phyloP scores from a whole-genome alignment of 2,113 vertebrate genomes.

The Melanerpes formicivorus region DNA sequence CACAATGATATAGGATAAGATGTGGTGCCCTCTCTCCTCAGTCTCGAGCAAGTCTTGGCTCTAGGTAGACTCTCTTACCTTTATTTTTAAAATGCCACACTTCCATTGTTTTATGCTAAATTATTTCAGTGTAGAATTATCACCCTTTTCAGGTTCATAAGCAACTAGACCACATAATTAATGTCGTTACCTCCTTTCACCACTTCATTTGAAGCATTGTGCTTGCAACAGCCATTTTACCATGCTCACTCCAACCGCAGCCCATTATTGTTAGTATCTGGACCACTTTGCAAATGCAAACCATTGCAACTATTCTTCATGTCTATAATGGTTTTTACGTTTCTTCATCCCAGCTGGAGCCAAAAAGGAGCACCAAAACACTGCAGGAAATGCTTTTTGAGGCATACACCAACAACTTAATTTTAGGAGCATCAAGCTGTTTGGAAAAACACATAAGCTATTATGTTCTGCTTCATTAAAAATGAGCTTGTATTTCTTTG shows the following conservation, averaged over 20 bases:
- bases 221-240: not conserved
- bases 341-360: not conserved
- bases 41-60: not conserved
- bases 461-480: not conserved
- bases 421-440: not conserved
- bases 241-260: not conserved
- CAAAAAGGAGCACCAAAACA: constrained; percentile 17
- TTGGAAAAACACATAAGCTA: not conserved
- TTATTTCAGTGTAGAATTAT: not conserved
- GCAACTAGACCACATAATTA: not conserved
- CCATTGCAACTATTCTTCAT: not conserved
- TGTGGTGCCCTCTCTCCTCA: not conserved
- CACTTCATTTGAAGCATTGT: not conserved
- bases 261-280: not conserved
- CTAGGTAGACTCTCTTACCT: not conserved
- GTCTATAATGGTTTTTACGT: not conserved
- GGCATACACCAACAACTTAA: not conserved
- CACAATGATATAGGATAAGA: not conserved
- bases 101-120: not conserved
- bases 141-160: not conserved
- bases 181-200: not conserved
- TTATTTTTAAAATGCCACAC: not conserved
- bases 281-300: constrained; percentile 11
- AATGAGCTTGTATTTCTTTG: not conserved
- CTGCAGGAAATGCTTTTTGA: not conserved